Base-by-base conservation (phyloP, 2,797 vertebrate genomes). In the Syngnathus acus region DNA sequence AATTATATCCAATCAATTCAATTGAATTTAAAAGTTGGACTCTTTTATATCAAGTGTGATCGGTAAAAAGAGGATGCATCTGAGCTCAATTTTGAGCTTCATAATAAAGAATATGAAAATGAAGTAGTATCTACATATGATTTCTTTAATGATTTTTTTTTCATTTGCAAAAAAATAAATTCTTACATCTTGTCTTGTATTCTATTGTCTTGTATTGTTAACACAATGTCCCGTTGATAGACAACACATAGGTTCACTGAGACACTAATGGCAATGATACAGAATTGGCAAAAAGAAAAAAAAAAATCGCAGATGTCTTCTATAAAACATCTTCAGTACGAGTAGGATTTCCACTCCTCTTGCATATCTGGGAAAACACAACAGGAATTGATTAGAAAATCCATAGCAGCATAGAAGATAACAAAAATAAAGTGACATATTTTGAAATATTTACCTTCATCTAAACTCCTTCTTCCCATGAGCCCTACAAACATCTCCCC, bases 401-500 rank as follows among this genome's bases (percentile, higher is more conserved):
- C n/a, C 7, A 17, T 37, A 19, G 11, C 55, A 32, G 23, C 11
- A 16, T 4, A 26, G 2, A 19, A 58, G 26, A 4, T 11, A 21
- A 51, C n/a, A 21, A 9, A 16, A 47, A 5, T 45, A 5, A 16
- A 17, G 4, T 47, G 14, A 47, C 14, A 16, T 43, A 8, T n/a
- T 60, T 16, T 9, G n/a, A 39, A 6, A 43, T 50, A 10, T 19
- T 19, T 86, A 91, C 91, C 90, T 90, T 77, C 75, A 61, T 68
- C 81, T 71, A 82, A 80, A 72, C 80, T 83, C 69, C 89, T 86
- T 64, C 79, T 85, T 26, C 86, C 88, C 87, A 90, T 90, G 65
- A 91, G 90, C 42, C 87, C 87, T 65, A 89, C 88, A 78, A 85
- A 88, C 72, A 68, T 87, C 65, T 86, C 88, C 5, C 84, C 88